Evolutionary conservation across 2,113 vertebrate genomes (phyloP).

Genomic region (Dromiciops gliroides): DNA sequence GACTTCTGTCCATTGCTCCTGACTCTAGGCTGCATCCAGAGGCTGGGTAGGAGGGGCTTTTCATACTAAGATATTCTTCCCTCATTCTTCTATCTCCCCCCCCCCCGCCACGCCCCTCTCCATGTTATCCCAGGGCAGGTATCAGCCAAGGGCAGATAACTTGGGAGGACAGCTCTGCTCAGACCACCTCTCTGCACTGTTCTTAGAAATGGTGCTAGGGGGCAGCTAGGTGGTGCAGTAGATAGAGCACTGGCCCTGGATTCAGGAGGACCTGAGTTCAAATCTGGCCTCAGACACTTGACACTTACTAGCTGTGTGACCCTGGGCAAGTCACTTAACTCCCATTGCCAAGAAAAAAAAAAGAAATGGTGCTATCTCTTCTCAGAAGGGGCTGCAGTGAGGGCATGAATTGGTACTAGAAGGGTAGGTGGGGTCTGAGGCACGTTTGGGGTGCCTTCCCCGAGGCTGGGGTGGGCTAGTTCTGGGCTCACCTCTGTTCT

Average conservation of each 20-base stretch:
- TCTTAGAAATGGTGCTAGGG: background rate
- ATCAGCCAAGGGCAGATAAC: background rate
- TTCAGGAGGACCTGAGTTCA: too few species aligned
- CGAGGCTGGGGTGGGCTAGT: background rate
- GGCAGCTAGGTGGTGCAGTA: too few species aligned
- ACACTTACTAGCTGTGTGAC: too few species aligned
- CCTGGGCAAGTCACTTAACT: too few species aligned
- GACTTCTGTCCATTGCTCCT: background rate
- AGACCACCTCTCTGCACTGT: background rate
- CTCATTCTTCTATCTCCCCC: background rate
- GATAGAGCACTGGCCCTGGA: too few species aligned
- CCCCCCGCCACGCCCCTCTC: too few species aligned
- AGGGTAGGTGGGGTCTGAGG: background rate
- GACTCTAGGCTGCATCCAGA: background rate
- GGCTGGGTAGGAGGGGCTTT: background rate
- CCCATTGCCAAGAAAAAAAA: too few species aligned
- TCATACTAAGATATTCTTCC: background rate
- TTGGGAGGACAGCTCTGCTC: background rate
- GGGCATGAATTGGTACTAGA: background rate
- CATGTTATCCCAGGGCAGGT: too few species aligned
- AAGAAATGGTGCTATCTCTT: background rate
- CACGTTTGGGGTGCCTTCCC: too few species aligned
- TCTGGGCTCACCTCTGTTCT: slow-evolving; percentile 71
- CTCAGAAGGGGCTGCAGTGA: background rate
- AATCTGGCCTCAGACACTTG: too few species aligned